A percentile compares a stretch with the other conserved stretches of the same genome.
These are phyloP conservation scores for Danaus plexippus DNA, from an alignment of 1,140 invertebrate species.

Conservation along the genomic window DNA sequence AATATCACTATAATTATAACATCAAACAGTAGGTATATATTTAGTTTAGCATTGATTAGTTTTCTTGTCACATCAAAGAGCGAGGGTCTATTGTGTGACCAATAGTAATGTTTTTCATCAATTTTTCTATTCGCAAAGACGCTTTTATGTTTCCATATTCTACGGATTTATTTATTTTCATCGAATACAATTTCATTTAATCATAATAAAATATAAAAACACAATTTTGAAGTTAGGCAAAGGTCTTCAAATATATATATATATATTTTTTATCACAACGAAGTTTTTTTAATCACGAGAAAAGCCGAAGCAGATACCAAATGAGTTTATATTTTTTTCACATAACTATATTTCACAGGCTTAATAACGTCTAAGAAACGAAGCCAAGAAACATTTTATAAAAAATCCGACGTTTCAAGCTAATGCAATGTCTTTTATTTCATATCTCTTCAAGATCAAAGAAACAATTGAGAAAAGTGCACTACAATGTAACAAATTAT, in stretches of 20 bases:
- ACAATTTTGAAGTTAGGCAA: no score
- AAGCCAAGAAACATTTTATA: not conserved
- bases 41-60: slow-evolving; percentile 49
- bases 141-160: slow-evolving; percentile 26
- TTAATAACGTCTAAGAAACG: no score
- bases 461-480: slow-evolving; percentile 24
- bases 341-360: no score
- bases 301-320: not conserved
- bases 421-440: slow-evolving; percentile 14
- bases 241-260: no score
- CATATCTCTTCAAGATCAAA: slow-evolving; percentile 27
- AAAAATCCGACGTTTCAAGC: slow-evolving; percentile 4
- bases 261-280: not conserved
- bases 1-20: slow-evolving; percentile 10
- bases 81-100: slow-evolving; percentile 44
- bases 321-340: not conserved
- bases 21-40: slow-evolving; percentile 30
- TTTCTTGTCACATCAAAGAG: slow-evolving; percentile 61
- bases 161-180: slow-evolving; percentile 12
- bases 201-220: no score
- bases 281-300: not conserved
- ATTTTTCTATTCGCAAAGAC: slow-evolving; percentile 34
- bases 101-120: slow-evolving; percentile 47
- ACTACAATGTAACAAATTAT: slow-evolving; percentile 36
- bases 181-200: no score